Conservation (phyloP, 2,113 vertebrate species). For the Dendrocopos noguchii region DNA sequence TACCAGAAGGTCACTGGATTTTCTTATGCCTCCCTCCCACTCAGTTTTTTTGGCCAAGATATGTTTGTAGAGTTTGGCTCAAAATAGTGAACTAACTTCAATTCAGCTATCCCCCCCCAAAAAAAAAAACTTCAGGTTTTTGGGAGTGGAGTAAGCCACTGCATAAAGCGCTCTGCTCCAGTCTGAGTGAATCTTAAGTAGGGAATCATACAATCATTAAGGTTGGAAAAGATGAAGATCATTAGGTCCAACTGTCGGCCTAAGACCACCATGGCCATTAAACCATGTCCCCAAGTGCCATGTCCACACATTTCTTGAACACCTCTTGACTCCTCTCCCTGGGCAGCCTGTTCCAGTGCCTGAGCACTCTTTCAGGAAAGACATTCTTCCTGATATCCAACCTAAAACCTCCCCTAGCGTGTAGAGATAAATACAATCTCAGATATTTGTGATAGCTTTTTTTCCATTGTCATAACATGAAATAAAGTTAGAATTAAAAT, state of each 20-base stretch:
- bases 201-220: neutral
- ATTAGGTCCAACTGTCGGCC: too few species aligned
- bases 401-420: too few species aligned
- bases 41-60: neutral
- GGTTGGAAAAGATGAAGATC: too few species aligned
- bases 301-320: too few species aligned
- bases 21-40: slow-evolving; percentile 6
- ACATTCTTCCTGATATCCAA: too few species aligned
- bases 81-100: neutral
- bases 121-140: neutral
- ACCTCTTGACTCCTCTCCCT: too few species aligned
- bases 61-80: neutral
- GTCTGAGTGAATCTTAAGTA: neutral
- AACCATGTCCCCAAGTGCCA: too few species aligned
- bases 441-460: neutral
- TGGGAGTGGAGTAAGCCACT: neutral
- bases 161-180: neutral
- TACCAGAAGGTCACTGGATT: slow-evolving; percentile 33
- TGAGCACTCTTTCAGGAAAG: too few species aligned
- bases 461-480: neutral
- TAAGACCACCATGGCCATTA: too few species aligned
- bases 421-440: neutral
- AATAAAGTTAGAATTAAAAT: neutral
- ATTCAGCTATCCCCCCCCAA: neutral
- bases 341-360: too few species aligned